Base-by-base conservation (phyloP, 2,888 invertebrate species). In the Stenoptilia bipunctidactyla region DNA sequence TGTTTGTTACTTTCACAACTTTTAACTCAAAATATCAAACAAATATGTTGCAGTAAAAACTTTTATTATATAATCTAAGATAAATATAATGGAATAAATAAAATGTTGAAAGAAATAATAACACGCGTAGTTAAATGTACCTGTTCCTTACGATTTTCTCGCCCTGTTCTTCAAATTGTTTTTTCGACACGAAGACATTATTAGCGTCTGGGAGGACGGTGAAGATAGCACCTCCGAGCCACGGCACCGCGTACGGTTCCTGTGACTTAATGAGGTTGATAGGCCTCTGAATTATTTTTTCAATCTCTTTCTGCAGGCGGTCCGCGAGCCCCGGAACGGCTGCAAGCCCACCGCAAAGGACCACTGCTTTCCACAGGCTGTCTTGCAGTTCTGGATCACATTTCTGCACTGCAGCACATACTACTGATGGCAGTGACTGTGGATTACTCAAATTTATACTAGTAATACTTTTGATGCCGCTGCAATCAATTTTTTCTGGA, bases 151-250 rank as follows among this genome's bases (percentile, higher is more conserved):
- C 56, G 49, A 75, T 62, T 46, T 53, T 74, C 1, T 45, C 58
- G 0, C 79, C 80, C 1, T 66, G 50, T 1, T 82, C 80, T 13
- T 77, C 74, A 36, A 53, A 82, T 39, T 74, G 72, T 15, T 61
- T 64, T 44, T 66, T 71, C 0, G 49, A 46, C 0, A 82, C 53
- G 66, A 69, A 77, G 37, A 74, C 43, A 36, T 62, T 66, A 2
- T 52, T 44, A 0, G 67, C 46, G 1, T 57, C 70, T 0, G 53
- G 25, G 40, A 79, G 58, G 0, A 66, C 66, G 1, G 76, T 73
- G 37, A 75, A 79, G 0, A 65, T 65, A 1, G 82, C 67, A 2
- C 69, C 82, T 0, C 82, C 82, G 12, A 80, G 46, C 80, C 79
- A 80, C 0, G 69, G 20, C 1, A 67, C 48, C 0, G 66, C 56